phyloP scores from a whole-genome alignment of 2,113 vertebrate genomes.

The Pseudorhombus dupliciocellatus region DNA sequence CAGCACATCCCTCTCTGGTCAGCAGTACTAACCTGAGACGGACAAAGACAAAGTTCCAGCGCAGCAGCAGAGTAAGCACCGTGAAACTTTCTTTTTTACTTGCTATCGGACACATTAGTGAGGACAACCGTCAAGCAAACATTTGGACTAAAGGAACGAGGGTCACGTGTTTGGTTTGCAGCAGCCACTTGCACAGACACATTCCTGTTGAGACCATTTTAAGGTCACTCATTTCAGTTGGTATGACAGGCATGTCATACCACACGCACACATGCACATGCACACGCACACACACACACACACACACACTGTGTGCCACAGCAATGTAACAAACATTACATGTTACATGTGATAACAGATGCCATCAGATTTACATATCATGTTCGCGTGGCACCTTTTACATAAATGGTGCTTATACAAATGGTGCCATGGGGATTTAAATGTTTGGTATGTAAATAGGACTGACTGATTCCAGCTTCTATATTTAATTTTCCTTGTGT shows the following conservation, averaged over 20 bases:
- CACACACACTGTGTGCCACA: not conserved
- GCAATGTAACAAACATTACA: not conserved
- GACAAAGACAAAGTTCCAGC: constrained; percentile 37
- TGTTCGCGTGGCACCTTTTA: too few species aligned
- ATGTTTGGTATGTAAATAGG: not conserved
- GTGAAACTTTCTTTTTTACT: constrained; percentile 17
- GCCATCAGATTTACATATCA: not conserved
- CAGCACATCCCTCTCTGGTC: constrained; percentile 37
- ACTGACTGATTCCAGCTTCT: not conserved
- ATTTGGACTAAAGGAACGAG: not conserved
- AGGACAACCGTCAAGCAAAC: constrained; percentile 19
- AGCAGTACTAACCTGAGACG: constrained; percentile 49
- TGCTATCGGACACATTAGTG: constrained; percentile 19
- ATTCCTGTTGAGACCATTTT: constrained; percentile 19
- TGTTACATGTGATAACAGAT: not conserved
- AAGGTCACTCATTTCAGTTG: constrained; percentile 18
- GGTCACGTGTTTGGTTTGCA: not conserved
- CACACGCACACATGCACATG: constrained; percentile 4
- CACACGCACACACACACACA: not conserved
- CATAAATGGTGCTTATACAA: not conserved
- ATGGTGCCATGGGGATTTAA: not conserved
- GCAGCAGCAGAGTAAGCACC: constrained; percentile 27
- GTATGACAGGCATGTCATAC: constrained; percentile 15
- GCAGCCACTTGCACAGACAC: constrained; percentile 2
- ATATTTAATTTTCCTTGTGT: not conserved